phyloP scores from a whole-genome alignment of 1,140 invertebrate genomes.

The Nymphalis io region DNA sequence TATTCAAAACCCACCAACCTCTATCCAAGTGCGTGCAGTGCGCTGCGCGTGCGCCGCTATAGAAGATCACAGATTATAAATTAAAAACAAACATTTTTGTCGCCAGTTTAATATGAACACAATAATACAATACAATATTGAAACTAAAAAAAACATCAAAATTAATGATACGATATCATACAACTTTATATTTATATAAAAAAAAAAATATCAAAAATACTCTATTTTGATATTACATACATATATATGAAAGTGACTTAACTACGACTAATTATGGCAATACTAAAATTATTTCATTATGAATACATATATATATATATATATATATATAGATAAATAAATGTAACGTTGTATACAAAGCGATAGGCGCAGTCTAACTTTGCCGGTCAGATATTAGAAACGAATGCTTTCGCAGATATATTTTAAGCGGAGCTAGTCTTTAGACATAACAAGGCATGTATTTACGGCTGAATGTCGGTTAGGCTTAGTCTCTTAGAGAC shows the following conservation, averaged over 20 bases:
- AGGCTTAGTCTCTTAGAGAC: too few relatives aligned
- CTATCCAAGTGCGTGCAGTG: too few relatives aligned
- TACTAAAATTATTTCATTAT: neutral
- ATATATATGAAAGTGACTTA: constrained; percentile 3
- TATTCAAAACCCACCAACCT: too few relatives aligned
- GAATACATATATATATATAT: neutral
- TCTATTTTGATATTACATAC: neutral
- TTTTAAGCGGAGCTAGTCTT: too few relatives aligned
- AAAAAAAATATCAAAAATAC: constrained; percentile 22
- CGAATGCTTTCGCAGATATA: too few relatives aligned
- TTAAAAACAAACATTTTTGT: constrained; percentile 13
- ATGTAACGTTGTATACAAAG: too few relatives aligned
- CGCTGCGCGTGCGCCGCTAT: neutral
- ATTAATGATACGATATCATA: constrained; percentile 16
- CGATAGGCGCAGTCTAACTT: too few relatives aligned
- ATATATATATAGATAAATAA: too few relatives aligned
- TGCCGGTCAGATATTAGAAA: too few relatives aligned
- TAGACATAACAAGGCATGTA: too few relatives aligned
- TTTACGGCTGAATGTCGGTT: too few relatives aligned
- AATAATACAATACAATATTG: constrained; percentile 28
- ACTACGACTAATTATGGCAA: neutral
- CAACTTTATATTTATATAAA: constrained; percentile 2
- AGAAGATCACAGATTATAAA: neutral
- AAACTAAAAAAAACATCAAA: constrained; percentile 15
- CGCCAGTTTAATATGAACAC: constrained; percentile 27